These are phyloP conservation scores for Gnathonemus echidnorhynchus DNA, from an alignment of 2,113 vertebrate genomes.

Conservation along the genomic window DNA sequence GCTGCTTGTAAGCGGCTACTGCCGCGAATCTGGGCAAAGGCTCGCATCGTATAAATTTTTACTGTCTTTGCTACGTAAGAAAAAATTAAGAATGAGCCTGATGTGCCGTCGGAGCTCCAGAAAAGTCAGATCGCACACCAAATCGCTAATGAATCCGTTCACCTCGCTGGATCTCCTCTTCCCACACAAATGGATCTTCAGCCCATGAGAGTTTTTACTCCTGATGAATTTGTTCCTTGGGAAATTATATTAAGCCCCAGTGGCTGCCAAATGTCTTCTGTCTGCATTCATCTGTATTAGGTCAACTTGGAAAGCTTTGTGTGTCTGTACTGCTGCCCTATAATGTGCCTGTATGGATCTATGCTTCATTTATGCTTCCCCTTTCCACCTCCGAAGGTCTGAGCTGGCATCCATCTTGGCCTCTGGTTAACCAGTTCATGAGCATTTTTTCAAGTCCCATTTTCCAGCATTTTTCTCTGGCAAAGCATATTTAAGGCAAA, in stretches of 20 bases:
- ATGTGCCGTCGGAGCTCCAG: not conserved
- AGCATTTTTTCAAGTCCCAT: not conserved
- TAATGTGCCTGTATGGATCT: not conserved
- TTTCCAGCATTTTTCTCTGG: not conserved
- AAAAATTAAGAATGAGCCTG: not conserved
- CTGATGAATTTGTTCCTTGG: not conserved
- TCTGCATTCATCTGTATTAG: not conserved
- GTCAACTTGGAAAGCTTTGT: not conserved
- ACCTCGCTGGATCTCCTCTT: not conserved
- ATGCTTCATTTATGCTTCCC: not conserved
- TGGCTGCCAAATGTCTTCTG: not conserved
- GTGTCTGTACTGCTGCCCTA: not conserved
- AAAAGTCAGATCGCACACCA: not conserved
- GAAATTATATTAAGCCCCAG: not conserved
- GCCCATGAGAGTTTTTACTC: not conserved
- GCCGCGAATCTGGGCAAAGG: not conserved
- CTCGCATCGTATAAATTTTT: not conserved
- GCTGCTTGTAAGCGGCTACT: not conserved
- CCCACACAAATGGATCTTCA: not conserved
- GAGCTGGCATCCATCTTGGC: not conserved
- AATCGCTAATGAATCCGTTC: not conserved
- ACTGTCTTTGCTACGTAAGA: not conserved
- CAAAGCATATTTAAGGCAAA: not conserved
- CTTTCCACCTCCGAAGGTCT: not conserved
- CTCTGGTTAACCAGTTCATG: not conserved